phyloP scores from a whole-genome alignment of 2,113 vertebrate species.

The Lethenteron camtschaticum region DNA sequence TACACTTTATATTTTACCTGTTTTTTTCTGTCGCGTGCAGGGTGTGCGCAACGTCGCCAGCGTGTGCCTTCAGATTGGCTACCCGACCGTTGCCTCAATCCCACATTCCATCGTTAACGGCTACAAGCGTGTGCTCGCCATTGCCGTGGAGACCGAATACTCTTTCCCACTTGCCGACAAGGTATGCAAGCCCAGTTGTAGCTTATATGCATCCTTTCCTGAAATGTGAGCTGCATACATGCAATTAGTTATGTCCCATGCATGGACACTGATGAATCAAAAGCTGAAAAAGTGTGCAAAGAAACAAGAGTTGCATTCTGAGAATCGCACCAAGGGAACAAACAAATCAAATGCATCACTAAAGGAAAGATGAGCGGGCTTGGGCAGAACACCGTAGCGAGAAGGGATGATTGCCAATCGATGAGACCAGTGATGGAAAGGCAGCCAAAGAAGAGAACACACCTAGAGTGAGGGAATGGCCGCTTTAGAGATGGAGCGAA shows the following conservation, averaged over 20 bases:
- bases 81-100: conserved; percentile 75
- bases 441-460: too few species aligned
- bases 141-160: conserved; percentile 77
- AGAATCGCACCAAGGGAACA: too few species aligned
- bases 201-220: background rate
- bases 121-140: conserved; percentile 74
- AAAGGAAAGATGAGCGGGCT: too few species aligned
- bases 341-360: too few species aligned
- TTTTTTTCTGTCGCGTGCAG: conserved; percentile 17
- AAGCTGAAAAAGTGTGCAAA: background rate
- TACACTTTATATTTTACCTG: too few species aligned
- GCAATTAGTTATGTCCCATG: background rate
- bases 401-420: too few species aligned
- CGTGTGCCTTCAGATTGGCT: conserved; percentile 83
- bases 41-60: conserved; percentile 90
- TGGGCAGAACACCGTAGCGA: too few species aligned
- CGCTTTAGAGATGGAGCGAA: too few species aligned
- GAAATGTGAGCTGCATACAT: background rate
- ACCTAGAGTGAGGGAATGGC: too few species aligned
- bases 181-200: conserved; percentile 18
- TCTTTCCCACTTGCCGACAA: conserved; percentile 89
- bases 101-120: conserved; percentile 81
- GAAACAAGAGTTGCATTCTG: too few species aligned
- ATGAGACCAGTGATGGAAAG: too few species aligned
- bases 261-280: background rate